Evolutionary conservation across 2,797 vertebrate genomes (phyloP), one percentile per base, ranked within the genome.

Genomic region (Sebastes hubbsi): DNA sequence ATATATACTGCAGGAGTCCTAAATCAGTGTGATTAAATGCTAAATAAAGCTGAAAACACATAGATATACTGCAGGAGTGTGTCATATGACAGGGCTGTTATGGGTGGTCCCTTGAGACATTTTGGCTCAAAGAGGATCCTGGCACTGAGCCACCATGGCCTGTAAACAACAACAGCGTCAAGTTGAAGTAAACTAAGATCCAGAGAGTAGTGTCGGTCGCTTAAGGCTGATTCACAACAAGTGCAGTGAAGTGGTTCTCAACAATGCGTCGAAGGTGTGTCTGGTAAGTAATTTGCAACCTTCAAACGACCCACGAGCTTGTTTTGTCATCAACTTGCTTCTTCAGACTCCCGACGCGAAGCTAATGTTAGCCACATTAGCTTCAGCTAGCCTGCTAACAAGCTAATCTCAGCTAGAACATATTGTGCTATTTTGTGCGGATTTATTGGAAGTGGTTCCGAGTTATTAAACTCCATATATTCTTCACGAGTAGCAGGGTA

Each of bases 81-180:
- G 86, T 93, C 91, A 92, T 78, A 75, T 93, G 91, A 92, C 88
- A 76, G 30, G 2, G 55, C 59, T 78, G 82, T 84, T 86, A 78
- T 88, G 90, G 92, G 91, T 92, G 91, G 89, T 94, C 92, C 91
- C 90, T 58, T 84, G 90, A 92, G 90, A 93, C 93, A 85, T 90
- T 89, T 90, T 88, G 93, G 89, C 91, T 92, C 85, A n/a, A 30
- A 78, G 70, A 78, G 70, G 86, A 87, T 73, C 32, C 90, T 93
- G 92, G 94, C 94, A 72, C 68, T 7, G 87, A 92, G 91, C 93
- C 93, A 94, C 72, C 85, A 94, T 95, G 94, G 94, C 93, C 88
- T 91, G 93, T 94, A 94, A 95, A 95, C 94, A 95, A 94, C 92
- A 95, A 94, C 94, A 94, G 91, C 92, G 90, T 92, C 90, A 90